phyloP scores from a whole-genome alignment of 2,797 vertebrate genomes.

The Danio choprae region DNA sequence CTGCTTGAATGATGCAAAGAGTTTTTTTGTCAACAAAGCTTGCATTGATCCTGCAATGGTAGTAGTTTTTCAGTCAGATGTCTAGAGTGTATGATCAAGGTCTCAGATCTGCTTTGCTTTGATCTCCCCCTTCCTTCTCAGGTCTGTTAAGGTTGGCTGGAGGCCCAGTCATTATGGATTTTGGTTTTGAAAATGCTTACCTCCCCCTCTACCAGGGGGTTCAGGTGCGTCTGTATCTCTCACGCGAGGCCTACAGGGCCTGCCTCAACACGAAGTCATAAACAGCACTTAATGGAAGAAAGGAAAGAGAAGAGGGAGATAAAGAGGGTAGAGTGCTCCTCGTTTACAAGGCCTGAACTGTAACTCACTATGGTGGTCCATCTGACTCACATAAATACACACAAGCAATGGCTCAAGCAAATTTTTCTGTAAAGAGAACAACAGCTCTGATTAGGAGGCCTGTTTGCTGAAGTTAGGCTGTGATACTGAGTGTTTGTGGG shows the following conservation, averaged over 20 bases:
- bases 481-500: conserved; percentile 34
- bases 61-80: conserved; percentile 40
- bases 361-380: conserved; percentile 37
- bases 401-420: conserved; percentile 24
- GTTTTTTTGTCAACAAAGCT: conserved; percentile 37
- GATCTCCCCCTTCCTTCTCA: conserved; percentile 33
- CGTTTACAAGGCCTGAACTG: conserved; percentile 37
- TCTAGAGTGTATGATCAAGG: conserved; percentile 60
- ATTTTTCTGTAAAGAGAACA: conserved; percentile 33
- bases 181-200: conserved; percentile 24
- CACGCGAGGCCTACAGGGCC: conserved; percentile 59
- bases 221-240: conserved; percentile 62
- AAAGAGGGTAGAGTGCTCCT: conserved; percentile 27
- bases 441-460: conserved; percentile 35
- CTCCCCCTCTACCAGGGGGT: conserved; percentile 46
- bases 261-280: conserved; percentile 59
- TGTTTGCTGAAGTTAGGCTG: conserved; percentile 55
- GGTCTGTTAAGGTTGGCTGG: conserved; percentile 69
- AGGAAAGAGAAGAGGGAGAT: conserved; percentile 13
- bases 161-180: conserved; percentile 62
- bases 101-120: conserved; percentile 65
- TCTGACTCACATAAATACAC: conserved; percentile 23
- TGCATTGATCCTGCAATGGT: conserved; percentile 34
- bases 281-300: conserved; percentile 32
- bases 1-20: conserved; percentile 10